A percentile compares a stretch with the other conserved stretches of the same genome.
Conservation (phyloP, 2,888 invertebrate genomes). For the Synanthedon vespiformis region DNA sequence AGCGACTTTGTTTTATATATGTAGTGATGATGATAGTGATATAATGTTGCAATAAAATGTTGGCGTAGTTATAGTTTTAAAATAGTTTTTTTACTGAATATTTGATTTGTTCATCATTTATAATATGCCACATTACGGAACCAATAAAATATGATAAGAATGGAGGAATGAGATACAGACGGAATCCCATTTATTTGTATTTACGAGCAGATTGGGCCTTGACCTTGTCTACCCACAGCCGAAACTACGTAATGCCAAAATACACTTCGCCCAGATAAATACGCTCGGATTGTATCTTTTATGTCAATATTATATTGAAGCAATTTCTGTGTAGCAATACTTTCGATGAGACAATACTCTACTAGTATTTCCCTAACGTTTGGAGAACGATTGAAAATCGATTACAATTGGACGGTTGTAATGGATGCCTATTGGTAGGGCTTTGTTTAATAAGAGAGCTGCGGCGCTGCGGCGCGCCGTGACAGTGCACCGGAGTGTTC, state of each 20-base stretch:
- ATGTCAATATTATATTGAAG: too few relatives aligned
- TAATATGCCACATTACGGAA: slow-evolving; percentile 36
- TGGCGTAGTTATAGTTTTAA: too few relatives aligned
- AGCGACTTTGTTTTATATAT: too few relatives aligned
- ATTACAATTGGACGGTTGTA: neutral
- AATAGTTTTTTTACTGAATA: too few relatives aligned
- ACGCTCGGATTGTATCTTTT: slow-evolving; percentile 16
- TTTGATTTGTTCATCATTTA: neutral
- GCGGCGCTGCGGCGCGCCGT: slow-evolving; percentile 9
- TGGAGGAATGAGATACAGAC: slow-evolving; percentile 51
- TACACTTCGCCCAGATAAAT: slow-evolving; percentile 37
- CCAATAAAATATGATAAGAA: slow-evolving; percentile 61
- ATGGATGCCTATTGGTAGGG: neutral
- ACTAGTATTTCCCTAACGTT: slow-evolving; percentile 5
- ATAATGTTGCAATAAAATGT: too few relatives aligned
- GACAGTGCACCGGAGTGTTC: slow-evolving; percentile 29
- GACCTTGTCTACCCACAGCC: slow-evolving; percentile 22
- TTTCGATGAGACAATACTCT: slow-evolving; percentile 5
- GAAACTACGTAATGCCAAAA: slow-evolving; percentile 17
- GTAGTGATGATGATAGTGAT: too few relatives aligned
- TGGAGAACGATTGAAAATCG: neutral
- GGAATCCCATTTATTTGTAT: slow-evolving; percentile 58
- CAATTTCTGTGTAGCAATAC: neutral
- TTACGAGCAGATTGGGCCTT: slow-evolving; percentile 54
- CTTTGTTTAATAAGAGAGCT: slow-evolving; percentile 34